A percentile compares a stretch with the other conserved stretches of the same genome.
These are phyloP conservation scores for Macropodus opercularis DNA, from an alignment of 2,797 vertebrate species.

Conservation along the genomic window DNA sequence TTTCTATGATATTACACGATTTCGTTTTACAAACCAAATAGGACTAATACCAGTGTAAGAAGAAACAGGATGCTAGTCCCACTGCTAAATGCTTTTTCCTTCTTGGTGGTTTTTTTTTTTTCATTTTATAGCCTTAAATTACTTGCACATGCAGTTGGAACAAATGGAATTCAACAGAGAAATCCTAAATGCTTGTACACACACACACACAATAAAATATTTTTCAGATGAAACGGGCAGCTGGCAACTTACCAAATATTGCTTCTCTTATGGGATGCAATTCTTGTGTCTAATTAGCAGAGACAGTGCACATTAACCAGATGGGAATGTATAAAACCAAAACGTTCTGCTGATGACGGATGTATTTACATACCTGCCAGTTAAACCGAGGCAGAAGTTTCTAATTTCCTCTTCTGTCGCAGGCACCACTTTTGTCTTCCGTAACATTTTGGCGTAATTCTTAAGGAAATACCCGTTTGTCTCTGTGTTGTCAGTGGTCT, in stretches of 20 bases:
- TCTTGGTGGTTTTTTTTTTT: too few relatives aligned
- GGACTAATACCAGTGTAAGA: neutral
- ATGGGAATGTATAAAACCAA: neutral
- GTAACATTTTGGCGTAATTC: too few relatives aligned
- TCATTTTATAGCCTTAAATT: neutral
- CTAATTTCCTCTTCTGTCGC: too few relatives aligned
- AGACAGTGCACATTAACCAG: conserved; percentile 4
- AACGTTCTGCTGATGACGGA: neutral
- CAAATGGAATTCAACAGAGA: neutral
- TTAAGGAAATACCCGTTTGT: too few relatives aligned
- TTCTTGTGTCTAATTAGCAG: neutral
- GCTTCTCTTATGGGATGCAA: neutral
- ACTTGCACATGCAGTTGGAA: neutral
- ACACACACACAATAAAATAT: neutral
- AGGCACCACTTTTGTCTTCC: too few relatives aligned
- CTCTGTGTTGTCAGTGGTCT: conserved; percentile 84
- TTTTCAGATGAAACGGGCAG: neutral
- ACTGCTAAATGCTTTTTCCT: neutral
- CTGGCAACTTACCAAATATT: neutral
- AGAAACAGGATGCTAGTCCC: neutral
- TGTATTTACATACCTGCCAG: neutral
- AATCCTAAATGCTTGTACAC: neutral
- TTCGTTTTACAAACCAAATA: too few relatives aligned
- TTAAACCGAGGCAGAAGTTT: neutral
- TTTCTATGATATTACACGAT: too few relatives aligned